Percentiles rank a stretch among this genome's conserved stretches.
Conservation (phyloP, 2,113 vertebrate species). For the Alaudala cheleensis region DNA sequence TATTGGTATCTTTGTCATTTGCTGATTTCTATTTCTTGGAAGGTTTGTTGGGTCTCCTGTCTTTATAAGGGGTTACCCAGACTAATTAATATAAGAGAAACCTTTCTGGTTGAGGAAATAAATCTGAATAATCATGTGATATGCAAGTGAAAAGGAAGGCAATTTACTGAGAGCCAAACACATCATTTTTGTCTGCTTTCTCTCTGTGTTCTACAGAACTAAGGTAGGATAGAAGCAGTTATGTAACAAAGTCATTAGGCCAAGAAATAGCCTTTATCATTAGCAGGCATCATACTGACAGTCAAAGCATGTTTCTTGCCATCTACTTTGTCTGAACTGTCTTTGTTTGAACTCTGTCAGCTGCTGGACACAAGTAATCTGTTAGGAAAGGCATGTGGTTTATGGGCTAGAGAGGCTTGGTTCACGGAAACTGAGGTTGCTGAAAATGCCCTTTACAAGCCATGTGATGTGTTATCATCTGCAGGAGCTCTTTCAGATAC, state of each 20-base stretch:
- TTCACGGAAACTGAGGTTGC: background rate
- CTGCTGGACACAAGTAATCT: background rate
- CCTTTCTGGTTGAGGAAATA: background rate
- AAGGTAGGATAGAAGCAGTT: background rate
- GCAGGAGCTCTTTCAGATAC: background rate
- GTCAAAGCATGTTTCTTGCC: background rate
- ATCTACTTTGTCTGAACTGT: background rate
- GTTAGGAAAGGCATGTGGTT: background rate
- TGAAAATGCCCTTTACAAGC: background rate
- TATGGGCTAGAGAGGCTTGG: background rate
- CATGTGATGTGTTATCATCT: background rate
- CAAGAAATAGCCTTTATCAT: background rate
- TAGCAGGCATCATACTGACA: background rate
- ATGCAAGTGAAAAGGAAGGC: background rate
- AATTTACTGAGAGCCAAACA: background rate
- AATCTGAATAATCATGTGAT: background rate
- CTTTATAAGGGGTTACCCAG: background rate
- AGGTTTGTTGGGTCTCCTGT: background rate
- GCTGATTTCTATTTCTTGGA: background rate
- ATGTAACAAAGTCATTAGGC: background rate
- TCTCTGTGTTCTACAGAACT: background rate
- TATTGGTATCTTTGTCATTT: background rate
- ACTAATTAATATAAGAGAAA: background rate
- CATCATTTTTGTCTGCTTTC: background rate
- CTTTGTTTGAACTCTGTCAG: background rate